phyloP scores from a whole-genome alignment of 2,113 vertebrate species.

The Ailuropoda melanoleuca region DNA sequence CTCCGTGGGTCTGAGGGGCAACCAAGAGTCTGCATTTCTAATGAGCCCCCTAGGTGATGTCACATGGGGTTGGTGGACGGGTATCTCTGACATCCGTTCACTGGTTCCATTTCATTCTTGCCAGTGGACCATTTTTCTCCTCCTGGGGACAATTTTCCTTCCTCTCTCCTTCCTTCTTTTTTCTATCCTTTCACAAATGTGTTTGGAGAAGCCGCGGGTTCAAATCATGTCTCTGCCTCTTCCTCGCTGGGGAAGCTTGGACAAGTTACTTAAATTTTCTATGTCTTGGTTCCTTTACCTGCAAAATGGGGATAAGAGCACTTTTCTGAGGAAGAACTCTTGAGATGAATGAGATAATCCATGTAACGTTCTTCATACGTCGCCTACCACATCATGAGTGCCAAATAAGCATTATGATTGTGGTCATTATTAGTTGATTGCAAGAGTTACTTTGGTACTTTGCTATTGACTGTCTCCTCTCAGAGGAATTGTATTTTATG shows the following conservation, averaged over 20 bases:
- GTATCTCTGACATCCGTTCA: background rate
- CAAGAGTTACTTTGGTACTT: background rate
- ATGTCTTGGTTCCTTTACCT: background rate
- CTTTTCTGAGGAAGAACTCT: background rate
- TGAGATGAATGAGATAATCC: background rate
- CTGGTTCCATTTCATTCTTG: background rate
- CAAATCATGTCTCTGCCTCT: background rate
- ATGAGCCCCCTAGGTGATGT: background rate
- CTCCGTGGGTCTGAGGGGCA: background rate
- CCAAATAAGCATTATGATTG: background rate
- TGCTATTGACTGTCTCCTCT: background rate
- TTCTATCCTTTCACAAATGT: background rate
- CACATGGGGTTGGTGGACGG: rapidly evolving
- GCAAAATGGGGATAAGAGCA: background rate
- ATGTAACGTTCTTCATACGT: background rate
- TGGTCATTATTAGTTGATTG: background rate
- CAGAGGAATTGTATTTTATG: background rate
- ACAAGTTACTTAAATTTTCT: background rate
- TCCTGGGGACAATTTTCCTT: background rate
- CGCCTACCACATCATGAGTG: background rate
- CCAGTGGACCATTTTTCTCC: no score
- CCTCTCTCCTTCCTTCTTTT: background rate
- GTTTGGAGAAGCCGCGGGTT: background rate
- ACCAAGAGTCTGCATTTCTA: background rate
- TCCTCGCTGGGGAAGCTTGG: background rate